phyloP scores from a whole-genome alignment of 2,113 vertebrate genomes.

The Prolemur simus region DNA sequence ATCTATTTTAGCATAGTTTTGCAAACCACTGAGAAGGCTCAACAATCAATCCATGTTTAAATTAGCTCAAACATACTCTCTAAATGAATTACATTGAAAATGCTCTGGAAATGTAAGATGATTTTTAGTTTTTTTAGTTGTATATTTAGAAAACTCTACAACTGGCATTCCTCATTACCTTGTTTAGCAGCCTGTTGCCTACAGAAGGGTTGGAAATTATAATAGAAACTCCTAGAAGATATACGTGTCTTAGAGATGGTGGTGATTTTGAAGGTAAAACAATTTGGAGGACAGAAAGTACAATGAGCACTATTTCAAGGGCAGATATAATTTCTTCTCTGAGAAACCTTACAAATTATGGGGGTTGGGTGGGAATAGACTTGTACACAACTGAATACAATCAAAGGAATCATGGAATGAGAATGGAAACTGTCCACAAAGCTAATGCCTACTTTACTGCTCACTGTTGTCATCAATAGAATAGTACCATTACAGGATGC shows the following conservation, averaged over 20 bases:
- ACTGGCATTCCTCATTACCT: background rate
- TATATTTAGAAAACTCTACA: slow-evolving; percentile 25
- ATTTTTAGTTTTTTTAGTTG: background rate
- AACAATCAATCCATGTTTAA: slow-evolving; percentile 52
- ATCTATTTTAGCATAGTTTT: slow-evolving; percentile 55
- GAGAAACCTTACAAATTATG: background rate
- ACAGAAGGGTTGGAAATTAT: background rate
- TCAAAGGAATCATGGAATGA: background rate
- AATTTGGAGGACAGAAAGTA: background rate
- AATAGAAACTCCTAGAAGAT: slow-evolving; percentile 24
- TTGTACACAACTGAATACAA: background rate
- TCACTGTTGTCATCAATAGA: background rate
- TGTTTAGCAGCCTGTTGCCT: background rate
- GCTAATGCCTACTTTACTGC: background rate
- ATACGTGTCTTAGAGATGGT: background rate
- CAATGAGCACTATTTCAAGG: background rate
- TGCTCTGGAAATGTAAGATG: background rate
- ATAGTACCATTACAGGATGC: background rate
- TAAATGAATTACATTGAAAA: slow-evolving; percentile 48
- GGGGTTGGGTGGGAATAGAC: background rate
- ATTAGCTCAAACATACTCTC: slow-evolving; percentile 21
- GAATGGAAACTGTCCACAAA: background rate
- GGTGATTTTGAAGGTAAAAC: slow-evolving; percentile 34
- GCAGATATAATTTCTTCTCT: background rate
- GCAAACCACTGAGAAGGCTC: slow-evolving; percentile 42